Percentiles rank a stretch among this genome's conserved stretches.
Evolutionary conservation across 2,797 vertebrate species (phyloP).

Genomic region (Acanthurus leucopareius): DNA sequence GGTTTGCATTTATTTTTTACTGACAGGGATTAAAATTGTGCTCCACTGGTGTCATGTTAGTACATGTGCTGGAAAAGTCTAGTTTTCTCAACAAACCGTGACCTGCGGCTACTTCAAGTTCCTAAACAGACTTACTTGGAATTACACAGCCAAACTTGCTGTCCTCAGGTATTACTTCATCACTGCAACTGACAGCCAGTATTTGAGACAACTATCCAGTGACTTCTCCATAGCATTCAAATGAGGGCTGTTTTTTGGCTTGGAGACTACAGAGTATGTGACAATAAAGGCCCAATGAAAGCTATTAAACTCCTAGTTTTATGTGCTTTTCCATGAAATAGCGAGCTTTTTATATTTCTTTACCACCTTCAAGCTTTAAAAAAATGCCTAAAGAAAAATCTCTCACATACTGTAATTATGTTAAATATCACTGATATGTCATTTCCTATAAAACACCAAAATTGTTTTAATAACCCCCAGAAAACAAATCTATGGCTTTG

Average conservation of each 20-base stretch:
- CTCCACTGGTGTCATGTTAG: conserved; percentile 29
- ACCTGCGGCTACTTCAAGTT: conserved; percentile 65
- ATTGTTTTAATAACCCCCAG: neutral
- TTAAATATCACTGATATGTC: neutral
- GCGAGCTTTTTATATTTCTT: neutral
- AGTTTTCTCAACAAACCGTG: conserved; percentile 29
- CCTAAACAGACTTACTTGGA: neutral
- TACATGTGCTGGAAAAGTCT: conserved; percentile 29
- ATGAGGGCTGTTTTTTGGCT: neutral
- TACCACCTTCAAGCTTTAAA: neutral
- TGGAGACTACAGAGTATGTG: neutral
- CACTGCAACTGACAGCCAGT: neutral
- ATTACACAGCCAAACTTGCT: neutral
- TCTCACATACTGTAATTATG: neutral
- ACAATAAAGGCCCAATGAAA: neutral
- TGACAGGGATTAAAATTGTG: neutral
- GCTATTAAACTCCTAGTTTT: neutral
- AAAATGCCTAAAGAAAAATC: neutral
- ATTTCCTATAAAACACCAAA: neutral
- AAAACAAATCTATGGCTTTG: conserved; percentile 6
- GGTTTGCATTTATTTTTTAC: neutral
- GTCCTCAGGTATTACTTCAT: conserved; percentile 6
- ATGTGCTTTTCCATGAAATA: neutral
- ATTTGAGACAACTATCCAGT: neutral
- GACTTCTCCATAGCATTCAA: neutral